Conservation (phyloP, 2,113 vertebrate species). For the Entelurus aequoreus region DNA sequence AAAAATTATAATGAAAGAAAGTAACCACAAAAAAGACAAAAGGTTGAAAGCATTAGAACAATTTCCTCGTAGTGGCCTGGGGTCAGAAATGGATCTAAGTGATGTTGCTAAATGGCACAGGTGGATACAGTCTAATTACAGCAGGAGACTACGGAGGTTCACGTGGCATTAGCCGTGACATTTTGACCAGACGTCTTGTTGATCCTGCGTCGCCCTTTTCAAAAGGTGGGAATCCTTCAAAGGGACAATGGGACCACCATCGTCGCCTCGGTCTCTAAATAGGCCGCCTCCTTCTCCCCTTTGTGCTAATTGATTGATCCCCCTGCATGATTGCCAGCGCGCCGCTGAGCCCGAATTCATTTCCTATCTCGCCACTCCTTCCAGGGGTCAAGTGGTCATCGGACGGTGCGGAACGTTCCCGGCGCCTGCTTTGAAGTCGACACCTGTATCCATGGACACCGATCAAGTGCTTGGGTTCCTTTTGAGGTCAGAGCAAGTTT, state of each 20-base stretch:
- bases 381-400: conserved; percentile 67
- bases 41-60: too few relatives aligned
- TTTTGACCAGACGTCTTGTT: conserved; percentile 43
- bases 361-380: conserved; percentile 55
- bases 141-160: too few relatives aligned
- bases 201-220: conserved; percentile 41
- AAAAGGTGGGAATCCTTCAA: conserved; percentile 28
- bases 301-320: conserved; percentile 44
- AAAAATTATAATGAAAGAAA: too few relatives aligned
- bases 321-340: conserved; percentile 34
- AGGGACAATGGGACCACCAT: conserved; percentile 51
- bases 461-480: conserved; percentile 55
- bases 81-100: too few relatives aligned
- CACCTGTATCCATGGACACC: conserved; percentile 44
- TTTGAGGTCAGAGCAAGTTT: conserved; percentile 61
- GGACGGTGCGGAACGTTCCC: conserved; percentile 43
- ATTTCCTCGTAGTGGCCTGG: too few relatives aligned
- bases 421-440: conserved; percentile 61
- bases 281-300: conserved; percentile 21
- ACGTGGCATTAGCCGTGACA: conserved; percentile 50
- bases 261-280: conserved; percentile 41
- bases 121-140: too few relatives aligned
- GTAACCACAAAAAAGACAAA: too few relatives aligned
- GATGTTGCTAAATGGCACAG: too few relatives aligned
- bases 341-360: conserved; percentile 62